Evolutionary conservation across 2,113 vertebrate species (phyloP).

Genomic region (Gambusia holbrooki): DNA sequence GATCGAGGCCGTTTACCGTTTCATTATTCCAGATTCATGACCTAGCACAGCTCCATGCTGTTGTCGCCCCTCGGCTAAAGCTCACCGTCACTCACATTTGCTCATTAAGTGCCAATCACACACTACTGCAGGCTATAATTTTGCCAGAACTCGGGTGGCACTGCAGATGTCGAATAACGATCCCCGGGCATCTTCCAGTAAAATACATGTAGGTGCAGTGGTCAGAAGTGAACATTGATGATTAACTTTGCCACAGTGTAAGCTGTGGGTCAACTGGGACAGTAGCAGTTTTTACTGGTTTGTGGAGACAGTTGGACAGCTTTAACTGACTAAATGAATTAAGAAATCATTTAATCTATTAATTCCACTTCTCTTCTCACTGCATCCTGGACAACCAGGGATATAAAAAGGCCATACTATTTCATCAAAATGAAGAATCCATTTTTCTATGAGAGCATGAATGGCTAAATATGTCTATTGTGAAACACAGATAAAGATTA

Average conservation of each 20-base stretch:
- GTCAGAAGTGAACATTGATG: conserved; percentile 66
- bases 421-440: neutral
- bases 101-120: conserved; percentile 82
- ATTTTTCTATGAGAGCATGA: neutral
- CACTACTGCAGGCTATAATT: conserved; percentile 72
- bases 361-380: neutral
- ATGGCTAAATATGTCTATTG: no score
- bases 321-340: conserved; percentile 4
- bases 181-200: conserved; percentile 58
- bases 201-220: conserved; percentile 63
- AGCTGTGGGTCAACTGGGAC: conserved; percentile 32
- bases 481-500: no score
- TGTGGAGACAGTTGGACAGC: neutral
- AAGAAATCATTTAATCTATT: neutral
- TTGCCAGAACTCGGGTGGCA: conserved; percentile 69
- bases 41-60: conserved; percentile 65
- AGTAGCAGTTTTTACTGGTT: neutral
- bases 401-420: neutral
- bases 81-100: conserved; percentile 78
- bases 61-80: conserved; percentile 67
- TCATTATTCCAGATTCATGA: conserved; percentile 78
- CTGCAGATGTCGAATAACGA: conserved; percentile 72
- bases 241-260: conserved; percentile 46
- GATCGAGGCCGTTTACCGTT: conserved; percentile 75
- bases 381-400: neutral